Evolutionary conservation across 1,140 invertebrate genomes (phyloP).

Genomic region (Rhyacophila brunnea): DNA sequence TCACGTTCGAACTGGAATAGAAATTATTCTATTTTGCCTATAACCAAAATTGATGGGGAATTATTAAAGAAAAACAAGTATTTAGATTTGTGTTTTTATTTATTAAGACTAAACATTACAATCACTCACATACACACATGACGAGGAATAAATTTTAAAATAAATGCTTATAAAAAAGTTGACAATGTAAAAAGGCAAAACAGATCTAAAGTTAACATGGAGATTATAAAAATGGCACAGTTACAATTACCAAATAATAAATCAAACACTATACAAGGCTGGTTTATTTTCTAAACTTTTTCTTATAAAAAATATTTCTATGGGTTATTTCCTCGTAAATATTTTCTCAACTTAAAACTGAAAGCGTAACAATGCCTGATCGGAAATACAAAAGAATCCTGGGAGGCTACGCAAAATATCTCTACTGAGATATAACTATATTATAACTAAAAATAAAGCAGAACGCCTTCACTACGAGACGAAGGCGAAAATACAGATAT

Average conservation of each 20-base stretch:
- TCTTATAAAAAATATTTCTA: too few species aligned
- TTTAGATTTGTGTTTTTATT: constrained; percentile 35
- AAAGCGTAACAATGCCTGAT: too few species aligned
- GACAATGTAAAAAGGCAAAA: constrained; percentile 7
- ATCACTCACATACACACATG: constrained; percentile 37
- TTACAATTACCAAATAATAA: constrained; percentile 16
- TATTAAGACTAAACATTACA: constrained; percentile 34
- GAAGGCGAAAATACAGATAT: background rate
- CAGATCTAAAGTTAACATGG: background rate
- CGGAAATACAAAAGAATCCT: too few species aligned
- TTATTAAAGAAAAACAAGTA: background rate
- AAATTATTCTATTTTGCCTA: too few species aligned
- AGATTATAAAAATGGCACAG: constrained; percentile 26
- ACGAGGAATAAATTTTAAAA: constrained; percentile 33
- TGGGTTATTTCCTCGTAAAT: background rate
- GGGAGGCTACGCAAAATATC: background rate
- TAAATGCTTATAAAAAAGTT: constrained; percentile 21
- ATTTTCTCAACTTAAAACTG: background rate
- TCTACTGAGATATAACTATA: background rate
- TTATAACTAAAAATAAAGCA: background rate
- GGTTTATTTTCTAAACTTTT: too few species aligned
- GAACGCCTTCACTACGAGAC: background rate
- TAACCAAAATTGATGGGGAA: too few species aligned
- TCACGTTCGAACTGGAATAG: too few species aligned
- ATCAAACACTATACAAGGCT: background rate